Evolutionary conservation across 2,888 invertebrate species (phyloP), one percentile per base, ranked within the genome.

Genomic region (Heteromyza rotundicornis): DNA sequence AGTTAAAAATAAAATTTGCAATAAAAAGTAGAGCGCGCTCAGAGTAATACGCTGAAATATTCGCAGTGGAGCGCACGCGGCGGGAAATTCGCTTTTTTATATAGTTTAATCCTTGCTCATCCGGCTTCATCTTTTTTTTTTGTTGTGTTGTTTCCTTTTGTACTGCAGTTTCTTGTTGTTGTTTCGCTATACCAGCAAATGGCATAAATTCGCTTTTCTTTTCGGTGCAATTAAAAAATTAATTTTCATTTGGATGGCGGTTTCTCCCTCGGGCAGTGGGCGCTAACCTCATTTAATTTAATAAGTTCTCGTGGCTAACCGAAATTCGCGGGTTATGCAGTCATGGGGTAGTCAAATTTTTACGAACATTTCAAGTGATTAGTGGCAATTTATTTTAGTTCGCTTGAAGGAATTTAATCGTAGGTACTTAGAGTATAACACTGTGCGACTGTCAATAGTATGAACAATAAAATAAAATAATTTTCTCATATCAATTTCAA

Each of bases 241-340:
- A 23, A 27, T 51, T 53, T 61, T 61, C 52, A 57, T 57, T 61
- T 50, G 50, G 56, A 60, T 40, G 24, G 22, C 23, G 55, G 50
- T 36, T 54, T 55, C 32, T 22, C 17, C n/a, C 20, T 27, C 19
- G n/a, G 44, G 24, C 12, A 12, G 16, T 3, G 40, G 40, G 40
- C 14, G 10, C n/a, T n/a, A n/a, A 61, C 44, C 57, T 61, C 56
- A 61, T 61, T 61, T 57, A 61, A 61, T 57, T 61, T 61, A 61
- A 61, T 61, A 57, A 61, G 57, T 61, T 61, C 57, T 57, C 61
- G 54, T 60, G 61, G 61, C 44, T 61, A 49, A 61, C 61, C 52
- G 57, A 61, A 57, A 10, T 27, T 27, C 10, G n/a, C n/a, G n/a
- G n/a, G n/a, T 8, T 32, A 12, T 12, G 32, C 32, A 32, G 32